Conservation (phyloP, 2,888 invertebrate genomes). For the Drosophila kokeensis region DNA sequence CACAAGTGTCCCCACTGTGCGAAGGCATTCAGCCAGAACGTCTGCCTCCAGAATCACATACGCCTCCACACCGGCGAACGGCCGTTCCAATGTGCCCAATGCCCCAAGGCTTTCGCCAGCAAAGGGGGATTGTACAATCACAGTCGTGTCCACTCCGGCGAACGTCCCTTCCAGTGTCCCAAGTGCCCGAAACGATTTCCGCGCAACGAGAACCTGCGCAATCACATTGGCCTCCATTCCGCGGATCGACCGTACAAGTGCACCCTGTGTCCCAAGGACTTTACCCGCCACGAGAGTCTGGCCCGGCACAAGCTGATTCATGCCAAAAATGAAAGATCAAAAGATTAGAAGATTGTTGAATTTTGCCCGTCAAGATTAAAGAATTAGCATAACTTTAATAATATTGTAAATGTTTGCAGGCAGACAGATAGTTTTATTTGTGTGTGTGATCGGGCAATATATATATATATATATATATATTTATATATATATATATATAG, state of each 20-base stretch:
- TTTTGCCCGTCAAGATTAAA: neutral
- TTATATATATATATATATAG: neutral
- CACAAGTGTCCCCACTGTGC: constrained; percentile 10
- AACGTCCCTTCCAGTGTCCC: constrained; percentile 9
- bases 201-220: constrained; percentile 7
- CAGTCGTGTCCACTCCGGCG: neutral
- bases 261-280: neutral
- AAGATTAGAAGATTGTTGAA: neutral
- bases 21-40: constrained; percentile 1
- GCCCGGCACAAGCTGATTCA: constrained; percentile 1
- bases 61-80: constrained; percentile 14
- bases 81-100: constrained; percentile 7
- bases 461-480: neutral
- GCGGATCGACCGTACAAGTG: constrained; percentile 2
- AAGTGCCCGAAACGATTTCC: constrained; percentile 9
- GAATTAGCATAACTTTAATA: neutral
- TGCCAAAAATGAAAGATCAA: neutral
- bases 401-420: neutral
- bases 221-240: constrained; percentile 5
- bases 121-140: neutral
- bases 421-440: neutral
- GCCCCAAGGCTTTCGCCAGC: neutral
- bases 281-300: constrained; percentile 1
- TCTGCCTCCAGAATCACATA: constrained; percentile 2
- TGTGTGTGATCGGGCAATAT: constrained; percentile 4